A percentile compares a stretch with the other conserved stretches of the same genome.
These are phyloP conservation scores for Archilochus colubris DNA, from an alignment of 2,113 vertebrate species.

Conservation along the genomic window DNA sequence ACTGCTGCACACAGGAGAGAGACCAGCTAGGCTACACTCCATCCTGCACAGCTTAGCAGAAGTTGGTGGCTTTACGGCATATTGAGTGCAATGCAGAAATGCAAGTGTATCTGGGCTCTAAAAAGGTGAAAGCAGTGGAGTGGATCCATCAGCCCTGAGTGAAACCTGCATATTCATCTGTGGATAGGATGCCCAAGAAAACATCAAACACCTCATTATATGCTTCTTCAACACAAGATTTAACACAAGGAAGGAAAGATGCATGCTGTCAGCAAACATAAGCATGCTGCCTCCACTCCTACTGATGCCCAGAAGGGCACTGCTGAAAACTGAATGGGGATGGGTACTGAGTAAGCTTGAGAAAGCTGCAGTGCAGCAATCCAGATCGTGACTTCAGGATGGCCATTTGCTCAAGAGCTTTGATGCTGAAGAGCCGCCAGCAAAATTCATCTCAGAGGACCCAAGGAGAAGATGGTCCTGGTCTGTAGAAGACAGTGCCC, in stretches of 20 bases:
- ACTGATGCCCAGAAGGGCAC: neutral
- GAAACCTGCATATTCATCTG: neutral
- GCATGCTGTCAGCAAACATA: neutral
- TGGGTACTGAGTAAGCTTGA: neutral
- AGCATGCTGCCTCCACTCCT: neutral
- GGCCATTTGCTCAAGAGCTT: neutral
- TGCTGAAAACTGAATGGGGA: neutral
- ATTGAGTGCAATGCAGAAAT: neutral
- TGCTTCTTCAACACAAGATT: neutral
- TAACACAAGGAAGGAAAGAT: neutral
- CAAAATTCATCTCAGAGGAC: neutral
- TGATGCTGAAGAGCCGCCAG: neutral
- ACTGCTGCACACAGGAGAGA: neutral
- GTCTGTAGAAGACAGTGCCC: neutral
- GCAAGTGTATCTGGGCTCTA: neutral
- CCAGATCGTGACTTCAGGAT: neutral
- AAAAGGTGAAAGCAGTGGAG: neutral
- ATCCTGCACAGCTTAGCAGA: neutral
- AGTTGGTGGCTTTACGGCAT: neutral
- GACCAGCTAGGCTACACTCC: neutral
- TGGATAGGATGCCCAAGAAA: neutral
- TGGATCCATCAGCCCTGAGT: neutral
- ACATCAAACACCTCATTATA: neutral
- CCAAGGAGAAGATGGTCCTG: neutral
- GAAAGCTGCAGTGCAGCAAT: neutral